Evolutionary conservation across 1,140 invertebrate genomes (phyloP).

Genomic region (Macrotrachela quadricornifera): DNA sequence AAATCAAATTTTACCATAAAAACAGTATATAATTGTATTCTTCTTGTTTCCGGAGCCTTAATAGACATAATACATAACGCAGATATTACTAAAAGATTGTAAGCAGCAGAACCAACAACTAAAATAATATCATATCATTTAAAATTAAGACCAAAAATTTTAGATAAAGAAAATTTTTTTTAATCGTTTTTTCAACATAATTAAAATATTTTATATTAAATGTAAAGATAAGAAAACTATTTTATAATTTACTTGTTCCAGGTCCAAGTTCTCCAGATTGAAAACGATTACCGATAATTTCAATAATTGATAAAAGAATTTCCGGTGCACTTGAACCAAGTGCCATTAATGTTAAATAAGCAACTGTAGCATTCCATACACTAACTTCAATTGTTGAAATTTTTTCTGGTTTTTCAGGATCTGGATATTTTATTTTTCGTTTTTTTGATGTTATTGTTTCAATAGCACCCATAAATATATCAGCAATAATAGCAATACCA

Average conservation of each 20-base stretch:
- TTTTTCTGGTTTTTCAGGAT: constrained; percentile 31
- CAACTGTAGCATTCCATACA: constrained; percentile 44
- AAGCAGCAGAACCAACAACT: constrained; percentile 41
- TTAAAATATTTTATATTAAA: too few species aligned
- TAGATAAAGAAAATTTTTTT: constrained; percentile 23
- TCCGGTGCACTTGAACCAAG: constrained; percentile 43
- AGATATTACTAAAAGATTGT: constrained; percentile 31
- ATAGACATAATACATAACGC: constrained; percentile 24
- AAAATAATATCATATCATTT: too few species aligned
- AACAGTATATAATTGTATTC: constrained; percentile 29
- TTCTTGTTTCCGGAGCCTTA: constrained; percentile 15
- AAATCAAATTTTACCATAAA: constrained; percentile 27
- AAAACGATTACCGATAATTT: constrained; percentile 37
- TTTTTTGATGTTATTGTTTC: constrained; percentile 45
- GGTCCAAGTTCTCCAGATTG: constrained; percentile 38
- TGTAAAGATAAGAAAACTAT: constrained; percentile 17
- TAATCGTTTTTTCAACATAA: too few species aligned
- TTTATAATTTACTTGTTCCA: constrained; percentile 34
- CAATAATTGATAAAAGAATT: constrained; percentile 42
- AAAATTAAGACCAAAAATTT: background rate
- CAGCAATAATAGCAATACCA: constrained; percentile 39
- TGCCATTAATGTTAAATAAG: constrained; percentile 47
- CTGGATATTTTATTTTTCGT: constrained; percentile 29
- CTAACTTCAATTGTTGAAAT: constrained; percentile 38
- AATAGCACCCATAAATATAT: constrained; percentile 42